Base-by-base conservation (phyloP, 2,113 vertebrate genomes). In the Melanotaenia duboulayi region DNA sequence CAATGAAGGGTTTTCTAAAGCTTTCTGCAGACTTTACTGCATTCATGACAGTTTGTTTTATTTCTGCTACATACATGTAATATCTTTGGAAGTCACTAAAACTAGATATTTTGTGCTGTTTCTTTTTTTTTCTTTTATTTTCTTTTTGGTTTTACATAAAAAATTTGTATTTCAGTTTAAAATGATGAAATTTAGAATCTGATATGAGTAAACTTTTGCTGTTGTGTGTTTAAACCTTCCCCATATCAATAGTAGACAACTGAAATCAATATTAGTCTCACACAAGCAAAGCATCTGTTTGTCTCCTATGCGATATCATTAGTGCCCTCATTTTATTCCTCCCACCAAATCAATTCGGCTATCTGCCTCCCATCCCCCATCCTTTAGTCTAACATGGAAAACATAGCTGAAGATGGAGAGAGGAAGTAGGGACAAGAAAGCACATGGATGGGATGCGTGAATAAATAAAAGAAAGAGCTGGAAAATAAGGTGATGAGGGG, bases 251-350 rank as follows among this genome's bases (percentile, higher is more conserved):
- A 17, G 51, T 14, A 14, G 44, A 64, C 23, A 46, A 52, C 20
- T 28, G 23, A 25, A 14, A 68, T 69, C 62, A 44, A 42, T 62
- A 57, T 22, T 2, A 1, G 23, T 24, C 44, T 24, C 39, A 66
- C 16, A 50, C 46, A 24, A 63, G 62, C 66, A 71, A 82, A 82
- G 49, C 52, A 23, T 54, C 17, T 42, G 3, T n/a, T 65, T 20
- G 49, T 23, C 48, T 25, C 0, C 40, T 32, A 16, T 44, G 54
- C 32, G 65, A 58, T 54, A 77, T 63, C 54, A 74, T 68, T 65
- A 81, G 64, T 63, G 80, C 32, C 70, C 59, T 80, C 20, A 14
- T 73, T 74, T 51, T 48, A 25, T 54, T 57, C n/a, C 54, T 50
- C 52, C 55, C 61, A 65, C 57, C 44, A 23, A 52, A 76, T 86